These are phyloP conservation scores for Leucosticte australis DNA, from an alignment of 2,113 vertebrate genomes.

Conservation along the genomic window DNA sequence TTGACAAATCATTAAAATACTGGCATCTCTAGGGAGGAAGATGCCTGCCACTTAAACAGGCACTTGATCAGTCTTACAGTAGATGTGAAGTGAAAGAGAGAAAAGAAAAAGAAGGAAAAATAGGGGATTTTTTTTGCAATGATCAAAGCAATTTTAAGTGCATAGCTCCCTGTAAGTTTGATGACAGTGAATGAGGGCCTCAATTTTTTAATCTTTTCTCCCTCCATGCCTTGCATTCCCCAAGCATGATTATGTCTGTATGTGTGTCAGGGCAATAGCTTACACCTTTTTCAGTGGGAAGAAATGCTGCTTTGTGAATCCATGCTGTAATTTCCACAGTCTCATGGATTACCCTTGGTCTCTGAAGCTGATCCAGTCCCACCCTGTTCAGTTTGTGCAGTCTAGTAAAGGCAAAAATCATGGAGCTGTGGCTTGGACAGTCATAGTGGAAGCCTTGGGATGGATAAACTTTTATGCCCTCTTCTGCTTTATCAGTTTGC, in stretches of 20 bases:
- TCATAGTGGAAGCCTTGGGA: neutral
- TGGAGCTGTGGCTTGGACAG: accelerated
- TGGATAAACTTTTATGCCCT: neutral
- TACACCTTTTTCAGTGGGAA: neutral
- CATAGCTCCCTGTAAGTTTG: neutral
- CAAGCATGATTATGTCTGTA: accelerated
- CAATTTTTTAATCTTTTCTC: neutral
- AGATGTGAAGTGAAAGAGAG: neutral
- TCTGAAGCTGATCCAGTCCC: neutral
- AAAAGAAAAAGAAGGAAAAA: neutral
- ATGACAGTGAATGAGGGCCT: neutral
- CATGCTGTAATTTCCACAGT: neutral
- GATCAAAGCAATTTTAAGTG: neutral
- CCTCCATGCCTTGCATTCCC: neutral
- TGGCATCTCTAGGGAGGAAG: constrained; percentile 8
- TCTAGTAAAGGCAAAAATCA: neutral
- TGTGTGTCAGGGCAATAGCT: neutral
- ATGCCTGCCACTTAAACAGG: neutral
- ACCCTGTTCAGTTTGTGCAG: neutral
- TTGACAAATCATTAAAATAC: constrained; percentile 48
- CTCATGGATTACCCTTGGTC: neutral
- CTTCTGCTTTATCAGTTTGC: neutral
- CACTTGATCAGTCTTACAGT: neutral
- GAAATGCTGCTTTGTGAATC: neutral
- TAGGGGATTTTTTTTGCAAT: neutral